A percentile compares a stretch with the other conserved stretches of the same genome.
Evolutionary conservation across 2,113 vertebrate genomes (phyloP).

Genomic region (Empidonax traillii): DNA sequence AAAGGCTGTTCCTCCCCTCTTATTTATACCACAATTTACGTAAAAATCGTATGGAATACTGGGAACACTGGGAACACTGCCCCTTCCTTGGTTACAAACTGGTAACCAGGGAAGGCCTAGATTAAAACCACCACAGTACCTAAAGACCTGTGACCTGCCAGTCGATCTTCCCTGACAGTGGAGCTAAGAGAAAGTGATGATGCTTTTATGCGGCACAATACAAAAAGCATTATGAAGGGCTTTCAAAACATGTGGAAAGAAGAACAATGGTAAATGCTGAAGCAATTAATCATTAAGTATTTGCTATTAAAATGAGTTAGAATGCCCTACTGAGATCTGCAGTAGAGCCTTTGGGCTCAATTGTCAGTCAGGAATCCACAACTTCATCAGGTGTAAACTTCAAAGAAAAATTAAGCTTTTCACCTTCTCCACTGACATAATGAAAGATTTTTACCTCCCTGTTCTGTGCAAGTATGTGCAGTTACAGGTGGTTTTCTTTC

Average conservation of each 20-base stretch:
- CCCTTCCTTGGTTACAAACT: too few relatives aligned
- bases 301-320: neutral
- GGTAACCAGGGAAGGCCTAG: too few relatives aligned
- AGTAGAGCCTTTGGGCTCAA: neutral
- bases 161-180: neutral
- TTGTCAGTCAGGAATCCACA: neutral
- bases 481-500: neutral
- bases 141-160: neutral
- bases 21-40: too few relatives aligned
- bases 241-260: neutral
- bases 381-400: neutral
- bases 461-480: neutral
- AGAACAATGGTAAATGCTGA: neutral
- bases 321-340: neutral
- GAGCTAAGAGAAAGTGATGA: neutral
- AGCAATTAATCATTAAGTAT: neutral
- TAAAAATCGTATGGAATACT: too few relatives aligned
- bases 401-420: neutral
- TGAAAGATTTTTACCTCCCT: neutral
- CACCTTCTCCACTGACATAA: neutral
- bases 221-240: neutral
- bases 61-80: too few relatives aligned
- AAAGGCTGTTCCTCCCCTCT: too few relatives aligned
- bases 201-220: neutral
- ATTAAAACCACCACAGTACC: too few relatives aligned